phyloP scores from a whole-genome alignment of 2,888 invertebrate species.

The Acholoe squamosa region DNA sequence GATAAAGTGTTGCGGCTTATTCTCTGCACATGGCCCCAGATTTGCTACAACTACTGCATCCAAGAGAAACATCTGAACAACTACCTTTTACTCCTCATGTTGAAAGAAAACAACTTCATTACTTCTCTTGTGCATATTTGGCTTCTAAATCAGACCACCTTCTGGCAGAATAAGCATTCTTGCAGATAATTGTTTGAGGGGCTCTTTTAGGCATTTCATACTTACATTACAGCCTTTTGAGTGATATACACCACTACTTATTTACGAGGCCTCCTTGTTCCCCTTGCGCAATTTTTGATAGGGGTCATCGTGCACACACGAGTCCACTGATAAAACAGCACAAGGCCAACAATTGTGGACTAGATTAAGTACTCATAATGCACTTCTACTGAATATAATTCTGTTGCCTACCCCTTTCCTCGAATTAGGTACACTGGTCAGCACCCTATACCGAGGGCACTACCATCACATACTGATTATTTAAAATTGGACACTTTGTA shows the following conservation, averaged over 20 bases:
- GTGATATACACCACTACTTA: too few species aligned
- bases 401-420: background rate
- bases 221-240: too few species aligned
- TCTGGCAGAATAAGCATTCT: background rate
- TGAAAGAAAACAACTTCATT: background rate
- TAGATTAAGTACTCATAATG: background rate
- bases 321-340: background rate
- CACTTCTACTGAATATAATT: background rate
- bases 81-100: background rate
- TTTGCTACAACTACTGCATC: background rate
- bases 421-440: background rate
- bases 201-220: too few species aligned
- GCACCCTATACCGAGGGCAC: background rate
- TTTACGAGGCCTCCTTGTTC: background rate
- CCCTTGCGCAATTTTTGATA: background rate
- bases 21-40: constrained; percentile 52
- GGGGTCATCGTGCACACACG: too few species aligned
- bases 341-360: constrained; percentile 3
- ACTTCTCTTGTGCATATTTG: constrained; percentile 12
- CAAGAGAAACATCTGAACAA: background rate
- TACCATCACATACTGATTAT: background rate
- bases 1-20: constrained; percentile 6
- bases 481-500: constrained; percentile 31
- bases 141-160: constrained; percentile 15
- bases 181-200: too few species aligned